Base-by-base conservation (phyloP, 2,113 vertebrate species). In the Chitala chitala region DNA sequence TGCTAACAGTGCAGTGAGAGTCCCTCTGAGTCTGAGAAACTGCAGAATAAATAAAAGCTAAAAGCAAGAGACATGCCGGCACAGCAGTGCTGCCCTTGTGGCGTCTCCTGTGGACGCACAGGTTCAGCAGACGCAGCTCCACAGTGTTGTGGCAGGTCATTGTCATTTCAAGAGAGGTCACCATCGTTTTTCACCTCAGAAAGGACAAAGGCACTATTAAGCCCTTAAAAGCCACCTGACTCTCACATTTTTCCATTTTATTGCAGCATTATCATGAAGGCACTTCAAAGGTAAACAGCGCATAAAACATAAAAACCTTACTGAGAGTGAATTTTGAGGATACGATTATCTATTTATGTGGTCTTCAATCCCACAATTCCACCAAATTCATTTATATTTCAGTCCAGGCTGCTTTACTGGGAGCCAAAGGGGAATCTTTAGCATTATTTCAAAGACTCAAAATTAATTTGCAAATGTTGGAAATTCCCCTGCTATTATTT, bases 401-500 rank as follows among this genome's bases (percentile, higher is more conserved):
- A 44, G 56, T 26, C 48, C 36, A n/a, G 36, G n/a, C 50, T 26
- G 56, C 22, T 36, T 48, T 42, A 31, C 40, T 3, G 56, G 53
- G 8, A 56, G 51, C 53, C 50, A 42, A 64, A 55, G 13, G 68
- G 40, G 50, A 71, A 74, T 76, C 72, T 81, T 55, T 69, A 61
- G 72, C 70, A 69, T 80, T 69, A 85, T 78, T 84, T 84, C 78
- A 87, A 80, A 84, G 75, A 74, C 66, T 71, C 69, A 20, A 56
- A 64, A 76, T 76, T 76, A 65, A 76, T 76, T 76, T 72, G 69
- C 50, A 42, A 72, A 65, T 64, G 38, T 26, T n/a, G 54, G 65
- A 63, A 48, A 70, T 61, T 77, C 69, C 76, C 64, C 72, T 72
- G 78, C 79, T 71, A 64, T 76, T 73, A 46, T 75, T 46, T 69